Conservation (phyloP, 2,888 invertebrate genomes). For the Nomada ferruginata region DNA sequence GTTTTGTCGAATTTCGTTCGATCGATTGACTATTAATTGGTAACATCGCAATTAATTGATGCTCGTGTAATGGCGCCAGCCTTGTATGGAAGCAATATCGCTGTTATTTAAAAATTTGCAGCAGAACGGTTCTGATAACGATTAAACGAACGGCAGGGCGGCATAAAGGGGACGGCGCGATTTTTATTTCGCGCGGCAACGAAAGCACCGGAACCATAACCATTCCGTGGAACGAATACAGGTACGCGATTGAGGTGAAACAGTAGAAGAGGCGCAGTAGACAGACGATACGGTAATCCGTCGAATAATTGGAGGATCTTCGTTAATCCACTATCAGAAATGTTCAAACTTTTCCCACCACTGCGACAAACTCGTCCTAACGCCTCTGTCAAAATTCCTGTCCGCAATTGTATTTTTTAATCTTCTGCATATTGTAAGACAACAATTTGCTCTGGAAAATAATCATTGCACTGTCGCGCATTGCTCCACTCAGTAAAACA, state of each 20-base stretch:
- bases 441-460: background rate
- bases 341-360: conserved; percentile 55
- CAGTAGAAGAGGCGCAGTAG: conserved; percentile 39
- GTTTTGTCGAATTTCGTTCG: too few relatives aligned
- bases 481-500: background rate
- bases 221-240: conserved; percentile 53
- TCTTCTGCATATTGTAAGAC: background rate
- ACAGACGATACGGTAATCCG: conserved; percentile 73
- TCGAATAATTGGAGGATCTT: conserved; percentile 75
- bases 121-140: conserved; percentile 4
- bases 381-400: background rate
- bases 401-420: background rate
- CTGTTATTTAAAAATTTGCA: background rate
- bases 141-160: conserved; percentile 6
- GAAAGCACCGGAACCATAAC: conserved; percentile 46
- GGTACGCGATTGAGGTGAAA: conserved; percentile 44
- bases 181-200: conserved; percentile 25
- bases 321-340: conserved; percentile 74
- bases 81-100: background rate
- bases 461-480: background rate
- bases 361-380: background rate
- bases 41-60: background rate
- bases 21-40: background rate
- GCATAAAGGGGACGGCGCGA: conserved; percentile 15
- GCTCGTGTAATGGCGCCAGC: background rate